A percentile compares a stretch with the other conserved stretches of the same genome.
These are phyloP conservation scores for Podotricha telesiphe DNA, from an alignment of 2,888 invertebrate genomes.

Conservation along the genomic window DNA sequence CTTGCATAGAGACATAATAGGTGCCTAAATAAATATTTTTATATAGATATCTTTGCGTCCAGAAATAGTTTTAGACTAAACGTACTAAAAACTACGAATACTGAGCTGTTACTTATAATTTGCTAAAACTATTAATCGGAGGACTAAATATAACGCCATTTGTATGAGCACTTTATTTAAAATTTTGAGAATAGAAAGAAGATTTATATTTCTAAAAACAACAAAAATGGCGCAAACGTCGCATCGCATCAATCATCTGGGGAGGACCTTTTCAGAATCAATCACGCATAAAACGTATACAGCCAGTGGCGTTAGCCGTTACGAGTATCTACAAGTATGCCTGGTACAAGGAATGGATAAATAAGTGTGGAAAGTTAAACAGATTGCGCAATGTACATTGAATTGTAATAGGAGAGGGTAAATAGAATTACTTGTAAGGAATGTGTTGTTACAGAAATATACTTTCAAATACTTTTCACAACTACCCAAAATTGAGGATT, in stretches of 20 bases:
- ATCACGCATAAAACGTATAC: conserved; percentile 40
- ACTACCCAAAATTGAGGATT: too few species aligned
- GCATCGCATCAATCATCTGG: conserved; percentile 39
- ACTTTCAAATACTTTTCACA: too few species aligned
- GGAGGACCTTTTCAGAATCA: conserved; percentile 42
- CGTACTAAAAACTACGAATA: too few species aligned
- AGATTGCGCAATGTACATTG: not conserved
- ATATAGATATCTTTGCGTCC: too few species aligned
- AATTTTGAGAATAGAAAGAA: conserved; percentile 23
- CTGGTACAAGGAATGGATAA: conserved; percentile 17
- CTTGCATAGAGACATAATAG: too few species aligned
- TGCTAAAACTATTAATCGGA: too few species aligned
- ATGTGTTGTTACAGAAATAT: not conserved
- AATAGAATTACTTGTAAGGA: not conserved
- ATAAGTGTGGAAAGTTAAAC: conserved; percentile 5
- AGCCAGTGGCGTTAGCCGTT: conserved; percentile 25
- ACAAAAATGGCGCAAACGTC: conserved; percentile 32
- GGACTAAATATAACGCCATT: not conserved
- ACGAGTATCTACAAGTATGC: not conserved
- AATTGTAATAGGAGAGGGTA: not conserved
- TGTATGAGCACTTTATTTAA: not conserved
- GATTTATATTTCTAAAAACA: conserved; percentile 37
- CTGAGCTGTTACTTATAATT: too few species aligned
- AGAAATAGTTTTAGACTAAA: too few species aligned
- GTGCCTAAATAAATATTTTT: too few species aligned